Conservation (phyloP, 2,113 vertebrate species). For the Lichenostomus cassidix region DNA sequence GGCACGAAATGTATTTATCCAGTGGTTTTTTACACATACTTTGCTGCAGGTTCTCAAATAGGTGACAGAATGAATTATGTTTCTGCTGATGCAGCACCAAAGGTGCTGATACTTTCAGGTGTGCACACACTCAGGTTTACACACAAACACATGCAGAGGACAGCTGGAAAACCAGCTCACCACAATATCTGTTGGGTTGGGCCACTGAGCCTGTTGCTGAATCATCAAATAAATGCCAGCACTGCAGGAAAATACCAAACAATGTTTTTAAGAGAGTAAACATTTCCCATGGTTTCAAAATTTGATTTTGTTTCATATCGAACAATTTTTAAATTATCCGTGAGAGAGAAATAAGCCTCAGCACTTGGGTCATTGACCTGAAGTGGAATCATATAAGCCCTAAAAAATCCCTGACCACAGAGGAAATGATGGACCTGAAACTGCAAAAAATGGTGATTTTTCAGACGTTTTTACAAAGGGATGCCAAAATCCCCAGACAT, state of each 20-base stretch:
- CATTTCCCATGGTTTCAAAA: not conserved
- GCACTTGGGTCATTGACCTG: not conserved
- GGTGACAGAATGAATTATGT: not conserved
- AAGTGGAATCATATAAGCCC: not conserved
- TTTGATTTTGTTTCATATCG: not conserved
- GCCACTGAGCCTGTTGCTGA: not conserved
- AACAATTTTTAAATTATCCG: not conserved
- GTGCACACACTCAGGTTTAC: not conserved
- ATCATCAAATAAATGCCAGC: not conserved
- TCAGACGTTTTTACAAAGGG: not conserved
- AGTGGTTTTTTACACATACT: not conserved
- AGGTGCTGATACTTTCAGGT: not conserved
- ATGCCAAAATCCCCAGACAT: not conserved
- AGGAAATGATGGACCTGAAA: not conserved
- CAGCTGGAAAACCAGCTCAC: not conserved
- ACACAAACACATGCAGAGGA: not conserved
- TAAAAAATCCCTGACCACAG: not conserved
- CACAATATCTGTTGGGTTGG: not conserved
- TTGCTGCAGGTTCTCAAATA: slow-evolving; percentile 13
- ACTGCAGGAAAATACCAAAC: not conserved
- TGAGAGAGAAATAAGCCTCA: not conserved
- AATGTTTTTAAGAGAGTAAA: not conserved
- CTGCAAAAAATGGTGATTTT: not conserved
- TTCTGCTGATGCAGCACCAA: not conserved
- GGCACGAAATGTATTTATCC: slow-evolving; percentile 8